These are phyloP conservation scores for Notothenia coriiceps DNA, from an alignment of 2,113 vertebrate species.

Conservation along the genomic window DNA sequence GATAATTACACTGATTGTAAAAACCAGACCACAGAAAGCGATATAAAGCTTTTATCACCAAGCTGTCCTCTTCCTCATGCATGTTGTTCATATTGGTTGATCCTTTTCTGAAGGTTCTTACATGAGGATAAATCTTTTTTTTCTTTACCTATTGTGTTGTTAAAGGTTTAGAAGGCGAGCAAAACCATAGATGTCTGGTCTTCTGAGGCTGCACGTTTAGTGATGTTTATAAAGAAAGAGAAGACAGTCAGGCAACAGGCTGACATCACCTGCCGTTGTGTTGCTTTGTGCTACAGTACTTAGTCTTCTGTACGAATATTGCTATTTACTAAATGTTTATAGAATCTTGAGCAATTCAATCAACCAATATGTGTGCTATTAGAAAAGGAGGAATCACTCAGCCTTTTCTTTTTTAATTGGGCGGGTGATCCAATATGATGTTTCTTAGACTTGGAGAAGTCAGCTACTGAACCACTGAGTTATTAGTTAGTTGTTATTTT, in stretches of 20 bases:
- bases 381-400: neutral
- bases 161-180: neutral
- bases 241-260: neutral
- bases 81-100: neutral
- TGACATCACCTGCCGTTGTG: neutral
- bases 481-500: too few relatives aligned
- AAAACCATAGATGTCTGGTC: neutral
- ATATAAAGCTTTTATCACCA: neutral
- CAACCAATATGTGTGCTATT: neutral
- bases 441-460: neutral
- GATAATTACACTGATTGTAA: neutral
- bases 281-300: neutral
- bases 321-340: neutral
- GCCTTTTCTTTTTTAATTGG: conserved; percentile 1
- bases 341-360: neutral
- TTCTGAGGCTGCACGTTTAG: neutral
- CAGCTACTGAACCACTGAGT: neutral
- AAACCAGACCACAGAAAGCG: neutral
- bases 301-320: neutral
- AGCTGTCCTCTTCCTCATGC: neutral
- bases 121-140: neutral
- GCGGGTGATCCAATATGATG: neutral
- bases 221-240: neutral
- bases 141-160: neutral
- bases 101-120: conserved; percentile 9